Evolutionary conservation across 2,888 invertebrate species (phyloP), one percentile per base, ranked within the genome.

Genomic region (Capitulum mitella): DNA sequence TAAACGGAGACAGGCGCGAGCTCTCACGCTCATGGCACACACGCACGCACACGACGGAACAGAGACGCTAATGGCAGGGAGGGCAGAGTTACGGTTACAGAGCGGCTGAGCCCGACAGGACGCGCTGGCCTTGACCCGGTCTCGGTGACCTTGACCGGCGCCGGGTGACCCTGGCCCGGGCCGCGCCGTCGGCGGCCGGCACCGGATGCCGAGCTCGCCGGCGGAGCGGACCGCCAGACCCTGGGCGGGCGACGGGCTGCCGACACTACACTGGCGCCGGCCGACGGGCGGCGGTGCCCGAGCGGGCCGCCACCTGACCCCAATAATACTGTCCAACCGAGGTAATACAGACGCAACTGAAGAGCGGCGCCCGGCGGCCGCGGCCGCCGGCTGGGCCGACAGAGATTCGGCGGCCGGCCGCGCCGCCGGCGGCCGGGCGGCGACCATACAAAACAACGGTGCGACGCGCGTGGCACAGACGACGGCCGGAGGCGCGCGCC

Each of bases 251-350:
- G 29, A 10, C n/a, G 22, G 22, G 29, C 10, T 22, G 29, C n/a
- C 6, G 29, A n/a, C n/a, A n/a, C n/a, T n/a, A n/a, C n/a, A n/a
- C n/a, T n/a, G n/a, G 10, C 58, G 29, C 5, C 6, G 29, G 10
- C 58, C 8, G 10, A 6, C 29, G 12, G 10, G 29, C 58, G 10
- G 10, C n/a, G 2, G 6, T 6, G 37, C 34, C 34, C 43, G 12
- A 12, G 43, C 43, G 43, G 43, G 37, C 70, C 34, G 8, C n/a
- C 12, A 43, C 34, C 34, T 29, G 37, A 19, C 22, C n/a, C 32
- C 32, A 32, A 37, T 70, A 70, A 70, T 70, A 70, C 70, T 70
- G 70, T 70, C 70, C 19, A 70, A 70, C 70, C 14, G 70, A 70
- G 70, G 70, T 70, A 70, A 70, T 16, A 3, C n/a, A 29, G 61